Base-by-base conservation (phyloP, 2,113 vertebrate species). In the Cavia aperea region DNA sequence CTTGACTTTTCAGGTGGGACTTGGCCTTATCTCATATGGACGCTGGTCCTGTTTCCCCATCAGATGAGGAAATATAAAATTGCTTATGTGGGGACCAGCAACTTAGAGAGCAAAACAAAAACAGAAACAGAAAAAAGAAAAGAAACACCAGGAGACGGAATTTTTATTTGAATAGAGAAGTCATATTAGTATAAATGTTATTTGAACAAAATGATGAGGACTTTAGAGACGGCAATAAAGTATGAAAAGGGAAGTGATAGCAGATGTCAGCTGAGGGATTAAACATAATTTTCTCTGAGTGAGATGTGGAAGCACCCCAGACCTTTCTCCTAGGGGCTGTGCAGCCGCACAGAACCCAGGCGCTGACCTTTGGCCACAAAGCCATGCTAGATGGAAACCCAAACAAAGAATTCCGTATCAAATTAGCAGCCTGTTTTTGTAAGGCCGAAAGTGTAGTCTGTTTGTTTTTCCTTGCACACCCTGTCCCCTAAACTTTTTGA, bases 391-490 rank as follows among this genome's bases (percentile, higher is more conserved):
- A 18, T 88, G 89, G 81, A 94, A 95, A 93, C 91, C 89, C 89
- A 94, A 95, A 94, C 91, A 92, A 93, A 79, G 51, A 33, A 60
- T 62, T 91, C 85, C 49, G 14, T 77, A 89, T 95, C 81, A 56
- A 83, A 79, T 90, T 92, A 91, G 89, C 73, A 62, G 86, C 78
- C 66, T 96, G 94, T 95, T 95, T 97, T 95, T 77, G 4, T 88
- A 97, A 92, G 89, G 58, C 86, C 85, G n/a, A 43, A 82, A 58
- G 66, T 89, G 95, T 66, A 77, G 39, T 77, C 81, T 93, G 4
- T 96, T 96, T 96, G 75, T 95, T 96, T 96, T 94, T 92, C 94
- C 92, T 95, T 81, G 88, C 93, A 95, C 92, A 75, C 96, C 94
- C 96, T 95, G 87, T 95, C 89, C 46, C 62, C 72, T n/a, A 85